These are phyloP conservation scores for Corythaeola cristata DNA, from an alignment of 2,113 vertebrate species.

Conservation along the genomic window DNA sequence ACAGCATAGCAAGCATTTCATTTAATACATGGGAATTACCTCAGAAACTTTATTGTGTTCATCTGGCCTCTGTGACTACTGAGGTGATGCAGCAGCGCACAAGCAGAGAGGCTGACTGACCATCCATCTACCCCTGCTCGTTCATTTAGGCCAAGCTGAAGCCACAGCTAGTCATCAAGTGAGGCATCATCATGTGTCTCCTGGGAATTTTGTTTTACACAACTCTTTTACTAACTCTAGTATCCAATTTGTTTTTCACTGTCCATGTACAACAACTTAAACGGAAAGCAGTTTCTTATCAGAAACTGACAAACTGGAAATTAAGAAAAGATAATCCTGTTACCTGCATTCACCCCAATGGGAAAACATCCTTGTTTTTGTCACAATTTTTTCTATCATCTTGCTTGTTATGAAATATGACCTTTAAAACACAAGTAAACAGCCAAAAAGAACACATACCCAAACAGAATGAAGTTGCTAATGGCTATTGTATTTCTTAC, in stretches of 20 bases:
- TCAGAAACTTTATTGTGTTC: not conserved
- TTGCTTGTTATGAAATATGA: not conserved
- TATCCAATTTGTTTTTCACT: not conserved
- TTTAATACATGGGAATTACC: not conserved
- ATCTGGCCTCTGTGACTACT: not conserved
- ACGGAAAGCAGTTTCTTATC: not conserved
- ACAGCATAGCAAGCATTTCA: not conserved
- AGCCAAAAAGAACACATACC: not conserved
- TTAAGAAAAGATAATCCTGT: not conserved
- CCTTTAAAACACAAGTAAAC: not conserved
- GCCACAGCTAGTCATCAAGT: not conserved
- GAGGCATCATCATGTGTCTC: rapidly evolving
- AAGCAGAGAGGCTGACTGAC: not conserved
- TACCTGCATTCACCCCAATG: not conserved
- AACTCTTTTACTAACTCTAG: not conserved
- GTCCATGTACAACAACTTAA: not conserved
- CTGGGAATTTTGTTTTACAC: not conserved
- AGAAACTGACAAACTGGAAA: not conserved
- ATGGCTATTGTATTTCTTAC: not conserved
- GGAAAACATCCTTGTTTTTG: not conserved
- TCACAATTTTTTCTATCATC: not conserved
- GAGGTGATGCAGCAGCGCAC: not conserved
- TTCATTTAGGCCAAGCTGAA: not conserved
- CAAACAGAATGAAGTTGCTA: not conserved
- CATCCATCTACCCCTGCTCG: rapidly evolving